phyloP scores from a whole-genome alignment of 2,888 invertebrate species.

The Automeris io region DNA sequence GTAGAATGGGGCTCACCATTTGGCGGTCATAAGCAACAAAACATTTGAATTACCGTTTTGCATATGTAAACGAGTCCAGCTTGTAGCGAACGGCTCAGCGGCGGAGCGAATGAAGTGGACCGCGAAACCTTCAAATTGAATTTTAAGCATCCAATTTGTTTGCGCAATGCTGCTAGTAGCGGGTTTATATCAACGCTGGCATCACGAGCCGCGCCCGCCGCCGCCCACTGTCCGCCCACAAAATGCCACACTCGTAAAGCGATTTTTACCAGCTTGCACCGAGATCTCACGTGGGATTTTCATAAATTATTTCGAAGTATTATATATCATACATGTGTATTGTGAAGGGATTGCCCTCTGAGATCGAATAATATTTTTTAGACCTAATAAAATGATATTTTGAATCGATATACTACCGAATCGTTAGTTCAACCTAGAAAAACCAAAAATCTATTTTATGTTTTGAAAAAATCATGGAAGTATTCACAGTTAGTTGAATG shows the following conservation, averaged over 20 bases:
- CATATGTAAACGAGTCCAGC: conserved; percentile 59
- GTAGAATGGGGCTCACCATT: too few species aligned
- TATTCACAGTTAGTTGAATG: too few species aligned
- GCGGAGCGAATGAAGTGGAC: conserved; percentile 68
- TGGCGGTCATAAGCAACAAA: conserved; percentile 19
- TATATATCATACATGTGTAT: too few species aligned
- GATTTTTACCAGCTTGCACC: conserved; percentile 53
- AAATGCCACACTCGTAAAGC: conserved; percentile 59
- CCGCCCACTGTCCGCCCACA: conserved; percentile 20
- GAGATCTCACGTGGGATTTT: conserved; percentile 43
- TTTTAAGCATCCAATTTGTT: conserved; percentile 77
- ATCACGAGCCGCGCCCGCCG: conserved; percentile 22
- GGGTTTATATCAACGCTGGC: conserved; percentile 41
- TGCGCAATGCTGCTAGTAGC: conserved; percentile 47
- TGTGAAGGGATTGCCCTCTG: too few species aligned
- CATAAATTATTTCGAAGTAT: conserved; percentile 52
- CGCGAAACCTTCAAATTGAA: conserved; percentile 77
- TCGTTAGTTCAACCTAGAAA: too few species aligned
- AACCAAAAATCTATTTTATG: too few species aligned
- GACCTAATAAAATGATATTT: too few species aligned
- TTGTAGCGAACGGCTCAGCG: conserved; percentile 65
- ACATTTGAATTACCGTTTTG: conserved; percentile 66
- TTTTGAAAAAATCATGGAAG: too few species aligned
- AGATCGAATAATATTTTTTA: too few species aligned
- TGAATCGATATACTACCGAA: too few species aligned